These are phyloP conservation scores for Aspidapion aeneum DNA, from an alignment of 2,888 invertebrate genomes.

Conservation along the genomic window DNA sequence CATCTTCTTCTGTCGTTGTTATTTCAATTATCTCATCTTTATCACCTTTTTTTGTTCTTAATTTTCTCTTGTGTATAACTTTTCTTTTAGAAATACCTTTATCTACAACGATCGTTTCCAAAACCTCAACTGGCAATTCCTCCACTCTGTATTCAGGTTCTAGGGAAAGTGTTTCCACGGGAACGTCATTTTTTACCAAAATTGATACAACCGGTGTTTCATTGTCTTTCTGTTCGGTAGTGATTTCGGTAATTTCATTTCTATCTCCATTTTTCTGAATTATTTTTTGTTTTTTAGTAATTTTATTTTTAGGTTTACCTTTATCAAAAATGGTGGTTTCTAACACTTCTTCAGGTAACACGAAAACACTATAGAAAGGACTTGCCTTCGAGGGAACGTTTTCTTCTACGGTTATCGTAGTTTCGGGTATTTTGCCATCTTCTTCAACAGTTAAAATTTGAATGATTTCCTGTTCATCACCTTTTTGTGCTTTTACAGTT, in stretches of 20 bases:
- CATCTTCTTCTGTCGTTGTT: constrained; percentile 40
- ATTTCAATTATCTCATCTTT: constrained; percentile 41
- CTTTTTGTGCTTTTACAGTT: constrained; percentile 38
- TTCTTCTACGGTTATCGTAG: constrained; percentile 19
- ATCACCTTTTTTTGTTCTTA: constrained; percentile 45
- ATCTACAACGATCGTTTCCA: constrained; percentile 32
- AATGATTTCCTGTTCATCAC: constrained; percentile 34
- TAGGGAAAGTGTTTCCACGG: constrained; percentile 38
- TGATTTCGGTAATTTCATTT: constrained; percentile 39
- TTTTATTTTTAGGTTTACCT: constrained; percentile 33
- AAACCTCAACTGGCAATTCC: constrained; percentile 31
- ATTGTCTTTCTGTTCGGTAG: constrained; percentile 41
- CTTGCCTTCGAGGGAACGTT: too few species aligned
- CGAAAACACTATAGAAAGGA: constrained; percentile 23
- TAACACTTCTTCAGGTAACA: constrained; percentile 32
- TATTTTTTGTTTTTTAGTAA: constrained; percentile 41
- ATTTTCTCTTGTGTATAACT: constrained; percentile 43
- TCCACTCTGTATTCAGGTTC: constrained; percentile 30
- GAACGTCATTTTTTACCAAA: constrained; percentile 29
- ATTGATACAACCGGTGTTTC: constrained; percentile 43
- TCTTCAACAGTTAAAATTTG: constrained; percentile 39
- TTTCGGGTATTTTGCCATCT: constrained; percentile 43
- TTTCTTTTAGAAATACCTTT: constrained; percentile 30
- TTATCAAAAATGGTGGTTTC: constrained; percentile 42
- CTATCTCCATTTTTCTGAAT: constrained; percentile 24